Base-by-base conservation (phyloP, 2,888 invertebrate genomes). In the Tethea ocularis region DNA sequence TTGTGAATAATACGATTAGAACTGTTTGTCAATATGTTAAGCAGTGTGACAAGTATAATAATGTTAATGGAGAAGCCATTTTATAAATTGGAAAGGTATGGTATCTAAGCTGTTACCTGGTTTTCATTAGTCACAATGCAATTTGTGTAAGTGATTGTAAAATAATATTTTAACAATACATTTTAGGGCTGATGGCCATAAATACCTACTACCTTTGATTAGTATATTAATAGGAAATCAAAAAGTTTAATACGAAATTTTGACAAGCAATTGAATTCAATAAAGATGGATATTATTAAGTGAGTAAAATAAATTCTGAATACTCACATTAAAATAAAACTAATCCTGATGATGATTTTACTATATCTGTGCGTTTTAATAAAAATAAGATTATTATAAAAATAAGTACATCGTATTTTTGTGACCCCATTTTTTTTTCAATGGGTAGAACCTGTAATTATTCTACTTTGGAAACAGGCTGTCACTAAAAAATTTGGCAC, bases 401-500 rank as follows among this genome's bases (percentile, higher is more conserved):
- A 46, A 8, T 10, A 20, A 46, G 1, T 10, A 46, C 17, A 20
- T 20, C 10, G n/a, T 46, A 20, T 46, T 20, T 46, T 20, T 20
- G 8, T 46, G 46, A 46, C 20, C 17, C 17, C 46, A 46, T 20
- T 46, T 46, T 20, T 0, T 1, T 46, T 20, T 20, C 20, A 46
- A 46, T 46, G 46, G 46, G 20, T 7, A 46, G n/a, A 10, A 8
- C 46, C 20, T 17, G 22, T 17, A 54, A 54, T 20, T 33, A 33
- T 22, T 54, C 33, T 20, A 20, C 20, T 29, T 22, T 11, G 65
- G 61, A 66, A 66, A 65, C 60, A 61, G 63, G 62, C 57, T 66
- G 76, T 73, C 67, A 64, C 59, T 58, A 57, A 62, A 61, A 76
- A 74, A 72, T 17, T 53, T 52, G 4, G 66, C 68, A 71, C 63